phyloP scores from a whole-genome alignment of 2,113 vertebrate species.

The Suncus etruscus region DNA sequence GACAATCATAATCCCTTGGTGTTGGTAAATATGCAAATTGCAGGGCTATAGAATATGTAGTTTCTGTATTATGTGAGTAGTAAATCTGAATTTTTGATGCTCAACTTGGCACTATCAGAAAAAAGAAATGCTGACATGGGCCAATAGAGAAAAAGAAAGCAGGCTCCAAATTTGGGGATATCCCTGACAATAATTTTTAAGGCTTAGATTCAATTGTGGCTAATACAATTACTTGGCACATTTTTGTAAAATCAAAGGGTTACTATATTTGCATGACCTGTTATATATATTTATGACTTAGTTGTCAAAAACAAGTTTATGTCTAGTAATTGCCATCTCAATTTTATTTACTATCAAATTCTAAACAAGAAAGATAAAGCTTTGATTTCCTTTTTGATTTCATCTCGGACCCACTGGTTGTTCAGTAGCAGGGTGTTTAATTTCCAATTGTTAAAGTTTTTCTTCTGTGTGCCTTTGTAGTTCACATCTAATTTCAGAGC shows the following conservation, averaged over 20 bases:
- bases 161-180: neutral
- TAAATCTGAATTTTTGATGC: neutral
- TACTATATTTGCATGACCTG: neutral
- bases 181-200: neutral
- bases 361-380: neutral
- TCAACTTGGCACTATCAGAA: neutral
- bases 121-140: neutral
- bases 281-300: constrained; percentile 24
- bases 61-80: neutral
- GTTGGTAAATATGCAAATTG: no score
- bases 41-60: no score
- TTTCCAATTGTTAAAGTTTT: no score
- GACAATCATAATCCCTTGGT: no score
- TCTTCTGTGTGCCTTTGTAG: no score
- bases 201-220: no score
- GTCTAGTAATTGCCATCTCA: neutral
- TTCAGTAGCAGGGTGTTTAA: no score
- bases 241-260: neutral
- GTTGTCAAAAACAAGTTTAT: neutral
- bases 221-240: neutral
- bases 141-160: constrained; percentile 9
- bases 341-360: neutral
- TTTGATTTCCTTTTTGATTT: no score
- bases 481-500: no score
- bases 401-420: no score